A percentile compares a stretch with the other conserved stretches of the same genome.
Evolutionary conservation across 2,888 invertebrate species (phyloP).

Genomic region (Amiota communis): DNA sequence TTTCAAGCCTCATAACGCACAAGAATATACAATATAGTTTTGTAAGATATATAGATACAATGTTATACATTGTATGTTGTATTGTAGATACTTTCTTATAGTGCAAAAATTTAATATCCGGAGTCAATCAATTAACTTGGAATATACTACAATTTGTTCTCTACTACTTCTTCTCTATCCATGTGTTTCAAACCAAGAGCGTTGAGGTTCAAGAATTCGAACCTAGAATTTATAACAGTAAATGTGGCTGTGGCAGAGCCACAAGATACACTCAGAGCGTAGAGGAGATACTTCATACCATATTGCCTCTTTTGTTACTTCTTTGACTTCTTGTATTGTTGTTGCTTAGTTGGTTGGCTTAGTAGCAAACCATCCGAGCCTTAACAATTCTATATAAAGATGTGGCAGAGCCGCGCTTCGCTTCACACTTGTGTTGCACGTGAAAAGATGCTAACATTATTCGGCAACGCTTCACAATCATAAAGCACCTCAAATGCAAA

Average conservation of each 20-base stretch:
- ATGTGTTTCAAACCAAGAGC: not conserved
- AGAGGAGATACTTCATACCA: not conserved
- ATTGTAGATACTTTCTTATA: not conserved
- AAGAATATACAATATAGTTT: not conserved
- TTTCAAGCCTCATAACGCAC: constrained; percentile 15
- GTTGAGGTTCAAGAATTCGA: constrained; percentile 7
- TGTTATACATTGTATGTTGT: not conserved
- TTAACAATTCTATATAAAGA: constrained; percentile 65
- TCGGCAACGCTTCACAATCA: constrained; percentile 12
- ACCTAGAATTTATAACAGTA: not conserved
- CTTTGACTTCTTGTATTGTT: not conserved
- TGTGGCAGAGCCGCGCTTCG: constrained; percentile 66
- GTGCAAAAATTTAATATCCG: constrained; percentile 21
- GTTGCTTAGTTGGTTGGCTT: not conserved
- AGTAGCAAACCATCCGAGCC: not conserved
- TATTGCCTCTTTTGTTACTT: not conserved
- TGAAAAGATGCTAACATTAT: constrained; percentile 56
- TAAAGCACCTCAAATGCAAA: constrained; percentile 8
- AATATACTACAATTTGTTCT: not conserved
- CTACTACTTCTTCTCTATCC: not conserved
- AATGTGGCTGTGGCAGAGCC: not conserved
- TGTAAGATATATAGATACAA: not conserved
- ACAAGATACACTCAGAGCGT: not conserved
- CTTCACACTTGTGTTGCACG: constrained; percentile 68
- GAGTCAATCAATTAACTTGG: constrained; percentile 29